Evolutionary conservation across 2,888 invertebrate genomes (phyloP), one percentile per base, ranked within the genome.

Genomic region (Andrena minutula): DNA sequence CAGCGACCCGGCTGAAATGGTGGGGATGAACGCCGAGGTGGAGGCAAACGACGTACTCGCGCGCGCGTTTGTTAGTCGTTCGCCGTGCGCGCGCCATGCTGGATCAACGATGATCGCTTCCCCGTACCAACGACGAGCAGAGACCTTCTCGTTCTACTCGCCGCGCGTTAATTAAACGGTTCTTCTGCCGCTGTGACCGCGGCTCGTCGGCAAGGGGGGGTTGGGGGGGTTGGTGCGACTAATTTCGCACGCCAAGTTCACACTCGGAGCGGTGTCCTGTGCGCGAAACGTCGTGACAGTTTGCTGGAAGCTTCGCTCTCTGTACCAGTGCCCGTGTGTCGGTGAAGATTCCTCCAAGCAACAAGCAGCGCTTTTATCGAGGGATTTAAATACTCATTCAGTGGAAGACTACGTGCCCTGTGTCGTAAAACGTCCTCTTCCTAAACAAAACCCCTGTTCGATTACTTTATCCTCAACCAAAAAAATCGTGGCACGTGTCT

Each of bases 41-140:
- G 87, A 80, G 84, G 28, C 77, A 85, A 81, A 79, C 87, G 79
- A 84, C 83, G 86, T 85, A 82, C 86, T 84, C 84, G 84, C 81
- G 69, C 41, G 79, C 83, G 78, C 75, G 85, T 77, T 56, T 72
- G 71, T 86, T 91, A 93, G 93, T 93, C 91, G 91, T 89, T 91
- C 91, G 92, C 90, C 90, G 91, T 89, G 88, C 90, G 92, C 91
- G 92, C 91, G 88, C 83, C 89, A 79, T 72, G 84, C 61, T 75
- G 75, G 71, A 71, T 72, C 65, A 56, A 53, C 73, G 60, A 53
- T 64, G 79, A 61, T 72, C 66, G 70, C 53, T 53, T 8, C 8
- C 7, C 5, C 58, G 63, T 73, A 20, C n/a, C 53, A 8, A 28
- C 8, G n/a, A 10, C 51, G 28, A 60, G 26, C 64, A 26, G 56